Evolutionary conservation across 2,113 vertebrate species (phyloP).

Genomic region (Okapia johnstoni): DNA sequence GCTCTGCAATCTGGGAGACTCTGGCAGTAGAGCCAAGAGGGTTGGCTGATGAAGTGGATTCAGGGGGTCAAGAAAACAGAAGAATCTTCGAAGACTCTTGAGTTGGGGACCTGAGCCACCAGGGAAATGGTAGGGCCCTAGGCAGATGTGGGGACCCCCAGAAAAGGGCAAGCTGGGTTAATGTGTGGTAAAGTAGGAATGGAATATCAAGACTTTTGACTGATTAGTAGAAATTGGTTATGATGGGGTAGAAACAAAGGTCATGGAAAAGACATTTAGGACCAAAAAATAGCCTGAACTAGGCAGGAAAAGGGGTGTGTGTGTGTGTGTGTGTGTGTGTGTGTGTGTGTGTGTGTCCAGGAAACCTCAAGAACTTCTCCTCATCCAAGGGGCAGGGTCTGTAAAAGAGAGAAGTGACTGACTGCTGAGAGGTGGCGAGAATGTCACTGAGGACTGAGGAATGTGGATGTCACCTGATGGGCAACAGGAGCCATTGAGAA

Average conservation of each 20-base stretch:
- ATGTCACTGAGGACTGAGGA: neutral
- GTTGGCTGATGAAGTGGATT: neutral
- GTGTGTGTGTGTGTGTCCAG: neutral
- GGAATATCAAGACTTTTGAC: neutral
- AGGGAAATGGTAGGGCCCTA: neutral
- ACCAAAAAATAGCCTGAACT: neutral
- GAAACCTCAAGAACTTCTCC: neutral
- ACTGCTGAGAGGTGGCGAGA: neutral
- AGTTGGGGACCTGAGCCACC: neutral
- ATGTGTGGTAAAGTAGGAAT: accelerated
- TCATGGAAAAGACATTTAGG: neutral
- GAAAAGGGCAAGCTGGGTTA: neutral
- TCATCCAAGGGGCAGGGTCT: neutral
- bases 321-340: neutral
- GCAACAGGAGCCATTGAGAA: neutral
- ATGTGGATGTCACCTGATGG: neutral
- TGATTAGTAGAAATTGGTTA: neutral
- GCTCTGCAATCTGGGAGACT: neutral
- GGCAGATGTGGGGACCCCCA: neutral
- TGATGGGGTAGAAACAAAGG: neutral
- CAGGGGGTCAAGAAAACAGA: neutral
- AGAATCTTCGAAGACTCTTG: neutral
- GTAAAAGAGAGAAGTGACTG: neutral
- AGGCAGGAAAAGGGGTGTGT: neutral
- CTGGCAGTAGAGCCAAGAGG: neutral